Evolutionary conservation across 1,140 invertebrate species (phyloP), one percentile per base, ranked within the genome.

Genomic region (Ctenoplectra terminalis): DNA sequence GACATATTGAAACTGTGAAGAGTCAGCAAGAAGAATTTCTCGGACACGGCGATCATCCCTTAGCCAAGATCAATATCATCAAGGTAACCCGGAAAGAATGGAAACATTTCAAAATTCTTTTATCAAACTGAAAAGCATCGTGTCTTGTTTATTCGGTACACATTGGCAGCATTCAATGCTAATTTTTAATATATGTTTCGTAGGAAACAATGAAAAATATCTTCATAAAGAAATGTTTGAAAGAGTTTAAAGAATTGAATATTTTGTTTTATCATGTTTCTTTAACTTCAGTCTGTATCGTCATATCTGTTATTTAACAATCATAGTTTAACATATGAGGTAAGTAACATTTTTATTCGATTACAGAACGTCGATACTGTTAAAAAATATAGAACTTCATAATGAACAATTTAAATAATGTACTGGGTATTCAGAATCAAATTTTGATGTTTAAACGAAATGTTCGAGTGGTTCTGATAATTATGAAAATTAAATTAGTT

Each of bases 61-160:
- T 26, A 60, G 20, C n/a, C 34, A 72, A 72, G 34, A 61, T 72
- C 76, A 79, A 79, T 60, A 79, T 63, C 34, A 61, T 78, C 46
- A 71, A 40, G 8, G 26, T 23, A 40, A 7, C 34, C 15, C 26
- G 20, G 11, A 9, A 4, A 34, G 7, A 2, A 37, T 8, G 15
- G 9, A 40, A 75, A 48, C 4, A 2, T 70, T 34, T 1, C 1
- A 7, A 0, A 67, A 58, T 67, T 20, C 8, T 11, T 5, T 46
- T 52, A n/a, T 31, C 17, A 54, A 71, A 3, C 6, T 31, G 20
- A 58, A 13, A 11, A 6, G 9, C n/a, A 31, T 2, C 56, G 11
- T 34, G 20, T 15, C 29, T 34, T 15, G 29, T 15, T 34, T 52
- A 34, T 69, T 20, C 1, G 5, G 5, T 0, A 9, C 6, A 69